These are phyloP conservation scores for Allobates femoralis DNA, from an alignment of 2,797 vertebrate genomes.

Conservation along the genomic window DNA sequence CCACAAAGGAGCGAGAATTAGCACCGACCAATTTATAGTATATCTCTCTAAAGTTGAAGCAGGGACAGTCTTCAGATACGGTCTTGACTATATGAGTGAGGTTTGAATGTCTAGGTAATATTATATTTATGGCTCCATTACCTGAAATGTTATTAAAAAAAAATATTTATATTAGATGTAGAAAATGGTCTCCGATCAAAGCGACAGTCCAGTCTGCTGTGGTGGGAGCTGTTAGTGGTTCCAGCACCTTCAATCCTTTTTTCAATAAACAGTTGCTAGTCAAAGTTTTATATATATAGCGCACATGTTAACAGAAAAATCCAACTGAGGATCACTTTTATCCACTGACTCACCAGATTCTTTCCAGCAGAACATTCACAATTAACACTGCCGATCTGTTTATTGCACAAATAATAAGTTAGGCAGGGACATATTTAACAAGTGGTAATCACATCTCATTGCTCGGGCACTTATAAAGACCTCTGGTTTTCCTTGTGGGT, in stretches of 20 bases:
- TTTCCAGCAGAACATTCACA: conserved; percentile 37
- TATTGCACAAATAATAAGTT: conserved; percentile 47
- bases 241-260: conserved; percentile 44
- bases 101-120: not conserved
- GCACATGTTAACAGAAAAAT: conserved; percentile 27
- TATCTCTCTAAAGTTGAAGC: not conserved
- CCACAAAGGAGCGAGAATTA: not conserved
- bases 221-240: conserved; percentile 56
- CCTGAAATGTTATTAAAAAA: conserved; percentile 2
- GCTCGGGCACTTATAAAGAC: conserved; percentile 43
- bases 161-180: conserved; percentile 25
- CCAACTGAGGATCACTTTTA: conserved; percentile 44
- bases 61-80: not conserved
- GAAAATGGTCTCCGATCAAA: conserved; percentile 27
- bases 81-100: not conserved
- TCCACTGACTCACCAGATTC: conserved; percentile 31
- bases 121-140: conserved; percentile 6
- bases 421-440: conserved; percentile 50
- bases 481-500: conserved; percentile 51
- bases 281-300: conserved; percentile 47
- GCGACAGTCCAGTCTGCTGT: conserved; percentile 8
- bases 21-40: not conserved
- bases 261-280: conserved; percentile 13
- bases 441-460: conserved; percentile 52
- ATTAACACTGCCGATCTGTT: conserved; percentile 34